Evolutionary conservation across 1,140 invertebrate genomes (phyloP), one percentile per base, ranked within the genome.

Genomic region (Drosophila prosaltans): DNA sequence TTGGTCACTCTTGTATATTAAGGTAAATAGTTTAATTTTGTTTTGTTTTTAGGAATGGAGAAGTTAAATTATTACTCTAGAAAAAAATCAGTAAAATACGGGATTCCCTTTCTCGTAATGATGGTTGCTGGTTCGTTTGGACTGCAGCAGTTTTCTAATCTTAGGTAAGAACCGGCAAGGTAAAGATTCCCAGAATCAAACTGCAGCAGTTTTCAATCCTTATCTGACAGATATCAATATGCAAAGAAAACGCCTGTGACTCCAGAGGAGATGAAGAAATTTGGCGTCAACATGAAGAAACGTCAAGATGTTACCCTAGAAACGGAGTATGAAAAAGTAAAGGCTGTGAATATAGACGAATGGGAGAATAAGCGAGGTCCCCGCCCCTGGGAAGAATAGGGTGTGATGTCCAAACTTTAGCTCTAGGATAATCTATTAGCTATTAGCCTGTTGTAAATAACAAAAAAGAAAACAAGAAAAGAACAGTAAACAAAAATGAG

Each of bases 341-440:
- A 95, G 90, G 90, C 94, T 70, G 60, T 96, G 8, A 95, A 97
- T 91, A 94, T 97, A 75, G 95, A 97, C 69, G 94, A 95, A 78
- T 97, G 96, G 96, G 94, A 96, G 89, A 97, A 97, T 83, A 94
- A 95, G 69, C 92, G 96, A 89, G 96, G 96, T 2, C 95, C 96
- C 5, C 93, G 97, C 68, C 96, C 96, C 10, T 97, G 96, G 96
- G 96, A 97, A 86, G 94, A 96, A 11, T 71, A 82, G 30, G 72
- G 39, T 0, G 24, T 59, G 24, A 0, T 72, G 2, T 66, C 80
- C 3, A 86, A 79, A 58, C 72, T 82, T 32, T 88, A 81, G 61
- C n/a, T 48, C n/a, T 54, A n/a, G 3, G 40, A 45, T 43, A 32
- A 30, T 60, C 40, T 67, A 65, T 5, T 3, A 30, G 28, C 3